Base-by-base conservation (phyloP, 2,113 vertebrate genomes). In the Marmota monax region DNA sequence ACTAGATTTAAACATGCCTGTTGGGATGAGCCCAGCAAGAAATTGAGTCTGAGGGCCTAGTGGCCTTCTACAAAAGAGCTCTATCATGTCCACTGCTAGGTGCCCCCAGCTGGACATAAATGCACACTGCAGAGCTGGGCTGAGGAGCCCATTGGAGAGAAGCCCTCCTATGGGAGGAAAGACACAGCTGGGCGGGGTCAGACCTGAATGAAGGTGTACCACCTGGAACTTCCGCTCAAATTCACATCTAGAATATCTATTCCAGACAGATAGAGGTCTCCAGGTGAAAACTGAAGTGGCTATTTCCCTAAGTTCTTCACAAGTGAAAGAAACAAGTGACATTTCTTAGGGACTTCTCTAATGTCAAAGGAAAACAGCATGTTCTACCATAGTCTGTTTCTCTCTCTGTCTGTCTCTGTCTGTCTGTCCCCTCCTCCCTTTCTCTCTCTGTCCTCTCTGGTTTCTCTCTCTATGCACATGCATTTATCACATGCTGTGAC, bases 231-330 rank as follows among this genome's bases (percentile, higher is more conserved):
- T 51, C 45, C 51, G 42, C 4, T 74, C 63, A 72, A 51, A 74
- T 69, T 84, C 14, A 79, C 39, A 29, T 94, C 73, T 65, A 88
- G 67, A 93, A 84, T 61, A 73, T 90, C 45, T 65, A 84, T 82
- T 69, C 82, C 20, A 70, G 58, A 25, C 84, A 87, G 23, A 82
- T 1, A 73, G 39, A 74, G 42, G 23, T 20, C 9, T 37, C 42
- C 39, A 67, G 45, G 61, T 80, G 53, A 95, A 92, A 89, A 72
- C 7, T 4, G 2, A 84, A 86, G 51, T 10, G 65, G 39, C 32
- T 76, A 65, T 67, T 73, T 82, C 70, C 34, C 14, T 83, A 74
- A 92, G 69, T 9, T 82, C 39, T 80, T 80, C 22, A 39, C 56
- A 69, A 32, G 1, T 27, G 39, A 9, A 22, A 42, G 51, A 79